These are phyloP conservation scores for Scomber japonicus DNA, from an alignment of 2,113 vertebrate species.

Conservation along the genomic window DNA sequence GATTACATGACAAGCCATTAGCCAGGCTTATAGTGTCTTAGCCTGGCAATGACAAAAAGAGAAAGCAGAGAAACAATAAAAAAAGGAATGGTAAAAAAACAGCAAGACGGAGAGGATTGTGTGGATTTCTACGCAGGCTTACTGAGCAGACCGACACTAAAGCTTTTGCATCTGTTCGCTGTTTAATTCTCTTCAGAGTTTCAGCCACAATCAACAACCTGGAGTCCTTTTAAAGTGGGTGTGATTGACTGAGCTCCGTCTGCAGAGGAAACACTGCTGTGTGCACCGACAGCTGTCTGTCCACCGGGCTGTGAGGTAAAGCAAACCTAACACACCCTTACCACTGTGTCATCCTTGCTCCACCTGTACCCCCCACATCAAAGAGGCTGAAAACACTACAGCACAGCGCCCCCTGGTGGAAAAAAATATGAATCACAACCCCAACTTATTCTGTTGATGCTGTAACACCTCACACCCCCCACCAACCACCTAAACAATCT, in stretches of 20 bases:
- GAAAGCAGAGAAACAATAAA: constrained; percentile 26
- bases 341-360: constrained; percentile 43
- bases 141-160: constrained; percentile 30
- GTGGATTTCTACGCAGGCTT: constrained; percentile 46
- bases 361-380: constrained; percentile 72
- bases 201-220: constrained; percentile 52
- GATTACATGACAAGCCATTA: constrained; percentile 60
- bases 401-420: constrained; percentile 76
- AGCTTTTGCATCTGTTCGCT: constrained; percentile 63
- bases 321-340: constrained; percentile 31
- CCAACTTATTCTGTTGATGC: not conserved
- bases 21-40: constrained; percentile 36
- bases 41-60: constrained; percentile 30
- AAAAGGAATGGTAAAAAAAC: not conserved
- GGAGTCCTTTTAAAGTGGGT: constrained; percentile 31
- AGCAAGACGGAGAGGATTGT: not conserved
- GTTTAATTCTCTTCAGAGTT: constrained; percentile 32
- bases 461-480: not conserved
- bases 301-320: constrained; percentile 4
- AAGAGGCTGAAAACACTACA: constrained; percentile 71
- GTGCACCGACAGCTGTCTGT: not conserved
- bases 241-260: constrained; percentile 8
- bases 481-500: not conserved
- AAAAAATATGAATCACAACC: constrained; percentile 40
- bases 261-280: not conserved